phyloP scores from a whole-genome alignment of 2,797 vertebrate species.

The Chromobotia macracanthus region DNA sequence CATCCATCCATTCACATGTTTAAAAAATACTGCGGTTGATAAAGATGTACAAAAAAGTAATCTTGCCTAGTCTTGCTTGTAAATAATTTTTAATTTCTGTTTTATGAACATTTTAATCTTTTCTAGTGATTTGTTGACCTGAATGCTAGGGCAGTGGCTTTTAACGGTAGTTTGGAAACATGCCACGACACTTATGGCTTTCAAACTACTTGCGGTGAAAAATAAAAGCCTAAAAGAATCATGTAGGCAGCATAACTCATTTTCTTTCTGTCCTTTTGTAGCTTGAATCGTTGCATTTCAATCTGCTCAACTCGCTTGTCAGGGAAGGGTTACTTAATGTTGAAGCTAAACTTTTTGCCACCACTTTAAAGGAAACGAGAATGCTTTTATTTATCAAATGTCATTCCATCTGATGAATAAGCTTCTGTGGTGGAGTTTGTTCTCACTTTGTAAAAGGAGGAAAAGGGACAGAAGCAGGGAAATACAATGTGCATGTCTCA shows the following conservation, averaged over 20 bases:
- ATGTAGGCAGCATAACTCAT: slow-evolving; percentile 45
- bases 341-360: slow-evolving; percentile 1
- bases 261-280: slow-evolving; percentile 33
- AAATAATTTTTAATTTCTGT: slow-evolving; percentile 68
- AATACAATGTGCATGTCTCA: background rate
- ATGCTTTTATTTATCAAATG: background rate
- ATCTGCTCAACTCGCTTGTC: slow-evolving; percentile 20
- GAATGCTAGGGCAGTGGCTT: slow-evolving; percentile 55
- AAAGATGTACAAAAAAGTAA: slow-evolving; percentile 62
- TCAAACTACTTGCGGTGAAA: slow-evolving; percentile 41
- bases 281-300: slow-evolving; percentile 37
- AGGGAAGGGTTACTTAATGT: slow-evolving; percentile 9
- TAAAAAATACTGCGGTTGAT: slow-evolving; percentile 48
- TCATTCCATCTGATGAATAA: slow-evolving; percentile 7
- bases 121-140: slow-evolving; percentile 63
- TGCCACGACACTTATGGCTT: slow-evolving; percentile 41
- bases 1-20: slow-evolving; percentile 38
- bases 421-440: slow-evolving; percentile 22
- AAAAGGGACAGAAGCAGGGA: slow-evolving; percentile 21
- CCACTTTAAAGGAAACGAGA: background rate
- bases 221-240: slow-evolving; percentile 38
- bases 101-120: slow-evolving; percentile 66
- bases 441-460: slow-evolving; percentile 39
- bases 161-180: slow-evolving; percentile 50
- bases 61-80: slow-evolving; percentile 65